These are phyloP conservation scores for Xestia rhomboidea DNA, from an alignment of 2,888 invertebrate genomes.

Conservation along the genomic window DNA sequence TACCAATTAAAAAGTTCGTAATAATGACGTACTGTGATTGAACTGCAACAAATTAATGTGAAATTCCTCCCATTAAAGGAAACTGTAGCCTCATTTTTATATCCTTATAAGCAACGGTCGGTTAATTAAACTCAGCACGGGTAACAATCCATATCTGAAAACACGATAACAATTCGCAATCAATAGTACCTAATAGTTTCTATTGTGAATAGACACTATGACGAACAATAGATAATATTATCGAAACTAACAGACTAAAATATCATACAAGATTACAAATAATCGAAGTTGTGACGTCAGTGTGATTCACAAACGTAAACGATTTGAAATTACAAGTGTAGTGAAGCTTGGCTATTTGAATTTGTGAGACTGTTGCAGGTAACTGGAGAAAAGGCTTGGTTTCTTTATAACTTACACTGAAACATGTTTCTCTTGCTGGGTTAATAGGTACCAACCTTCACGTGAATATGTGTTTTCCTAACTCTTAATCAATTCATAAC, in stretches of 20 bases:
- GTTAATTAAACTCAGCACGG: not conserved
- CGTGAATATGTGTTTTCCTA: too few species aligned
- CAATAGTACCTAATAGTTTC: conserved; percentile 31
- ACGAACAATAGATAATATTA: conserved; percentile 28
- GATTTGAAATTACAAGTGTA: conserved; percentile 6
- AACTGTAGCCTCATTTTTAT: not conserved
- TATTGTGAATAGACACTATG: conserved; percentile 44
- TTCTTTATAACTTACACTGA: too few species aligned
- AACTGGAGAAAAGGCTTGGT: not conserved
- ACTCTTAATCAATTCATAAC: too few species aligned
- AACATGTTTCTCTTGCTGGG: too few species aligned
- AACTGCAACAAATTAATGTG: not conserved
- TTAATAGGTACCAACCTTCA: too few species aligned
- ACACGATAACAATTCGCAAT: conserved; percentile 4
- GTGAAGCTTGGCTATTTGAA: not conserved
- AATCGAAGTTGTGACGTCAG: conserved; percentile 19
- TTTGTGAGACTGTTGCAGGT: not conserved
- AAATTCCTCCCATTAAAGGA: not conserved
- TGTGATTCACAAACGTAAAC: conserved; percentile 10
- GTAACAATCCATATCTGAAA: not conserved
- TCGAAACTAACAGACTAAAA: conserved; percentile 25
- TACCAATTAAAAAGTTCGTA: not conserved
- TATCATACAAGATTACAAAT: conserved; percentile 18
- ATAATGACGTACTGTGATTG: not conserved
- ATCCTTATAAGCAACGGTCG: not conserved